Percentiles rank a stretch among this genome's conserved stretches.
These are phyloP conservation scores for Prosapia bicincta DNA, from an alignment of 2,888 invertebrate genomes.

Conservation along the genomic window DNA sequence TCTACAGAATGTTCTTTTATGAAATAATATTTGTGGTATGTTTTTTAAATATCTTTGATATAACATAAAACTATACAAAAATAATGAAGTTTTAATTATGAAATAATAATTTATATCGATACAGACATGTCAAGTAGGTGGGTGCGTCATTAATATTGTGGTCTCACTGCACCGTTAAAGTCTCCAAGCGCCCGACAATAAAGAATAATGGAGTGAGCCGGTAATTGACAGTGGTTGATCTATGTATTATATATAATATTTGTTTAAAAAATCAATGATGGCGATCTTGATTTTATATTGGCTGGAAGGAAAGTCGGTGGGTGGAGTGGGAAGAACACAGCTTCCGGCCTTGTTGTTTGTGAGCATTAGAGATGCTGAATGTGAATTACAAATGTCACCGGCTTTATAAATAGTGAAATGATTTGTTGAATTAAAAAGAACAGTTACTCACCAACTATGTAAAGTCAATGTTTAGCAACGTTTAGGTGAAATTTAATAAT, in stretches of 20 bases:
- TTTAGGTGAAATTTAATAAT: too few species aligned
- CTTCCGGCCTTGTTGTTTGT: not conserved
- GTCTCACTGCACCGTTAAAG: not conserved
- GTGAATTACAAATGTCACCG: not conserved
- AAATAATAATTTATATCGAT: too few species aligned
- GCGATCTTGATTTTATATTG: not conserved
- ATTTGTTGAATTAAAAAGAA: not conserved
- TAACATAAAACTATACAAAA: too few species aligned
- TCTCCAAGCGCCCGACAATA: not conserved
- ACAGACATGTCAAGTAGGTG: not conserved
- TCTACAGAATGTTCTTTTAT: too few species aligned
- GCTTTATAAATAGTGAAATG: not conserved
- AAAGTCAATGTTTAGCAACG: too few species aligned
- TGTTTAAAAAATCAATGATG: conserved; percentile 11
- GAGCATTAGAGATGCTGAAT: too few species aligned
- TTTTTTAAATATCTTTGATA: too few species aligned
- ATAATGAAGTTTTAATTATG: too few species aligned
- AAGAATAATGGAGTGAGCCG: not conserved
- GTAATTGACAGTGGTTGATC: conserved; percentile 19
- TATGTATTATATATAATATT: conserved; percentile 22
- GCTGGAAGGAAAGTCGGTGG: not conserved
- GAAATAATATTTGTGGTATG: too few species aligned
- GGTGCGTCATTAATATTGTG: conserved; percentile 13
- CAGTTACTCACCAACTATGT: too few species aligned
- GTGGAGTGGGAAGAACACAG: not conserved